Base-by-base conservation (phyloP, 2,797 vertebrate genomes). In the Microchirus variegatus region DNA sequence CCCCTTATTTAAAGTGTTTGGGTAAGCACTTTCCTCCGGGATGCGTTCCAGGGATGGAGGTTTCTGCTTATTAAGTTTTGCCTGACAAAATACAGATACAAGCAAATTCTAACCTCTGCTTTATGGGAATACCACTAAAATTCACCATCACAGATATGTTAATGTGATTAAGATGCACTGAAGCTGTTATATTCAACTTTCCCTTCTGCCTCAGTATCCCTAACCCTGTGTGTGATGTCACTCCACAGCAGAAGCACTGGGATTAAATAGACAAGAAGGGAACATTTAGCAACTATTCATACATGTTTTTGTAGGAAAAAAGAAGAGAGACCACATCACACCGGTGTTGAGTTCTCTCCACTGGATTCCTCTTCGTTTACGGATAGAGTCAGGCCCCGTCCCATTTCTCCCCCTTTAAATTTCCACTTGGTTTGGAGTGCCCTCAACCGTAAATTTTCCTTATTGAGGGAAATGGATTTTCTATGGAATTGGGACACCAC, bases 21-120 rank as follows among this genome's bases (percentile, higher is more conserved):
- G 12, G 52, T 76, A 77, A 76, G 81, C 85, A 75, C 47, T 74
- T 66, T 66, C 35, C 67, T 43, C 31, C 67, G 69, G 51, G 55
- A 65, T 58, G 53, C n/a, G 66, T 77, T 82, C 69, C 56, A 62
- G 77, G 74, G 78, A 72, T 43, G 49, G 26, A 65, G 63, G 53
- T 68, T 82, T 86, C 72, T 84, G 81, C 83, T 83, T 86, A 83
- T 82, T 79, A 89, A 80, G 71, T 75, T 62, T 52, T 41, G 64
- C 69, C 70, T 64, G 57, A 68, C 40, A 73, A 81, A 83, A 71
- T 73, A 73, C 44, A 19, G 16, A 76, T 45, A 64, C 51, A 61
- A 60, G 67, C 70, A 71, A 71, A 64, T 83, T 75, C 48, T 42
- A 64, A 46, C 67, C 48, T 36, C 26, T 18, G 64, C 74, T 71